phyloP scores from a whole-genome alignment of 2,113 vertebrate genomes.

The Lophius piscatorius region DNA sequence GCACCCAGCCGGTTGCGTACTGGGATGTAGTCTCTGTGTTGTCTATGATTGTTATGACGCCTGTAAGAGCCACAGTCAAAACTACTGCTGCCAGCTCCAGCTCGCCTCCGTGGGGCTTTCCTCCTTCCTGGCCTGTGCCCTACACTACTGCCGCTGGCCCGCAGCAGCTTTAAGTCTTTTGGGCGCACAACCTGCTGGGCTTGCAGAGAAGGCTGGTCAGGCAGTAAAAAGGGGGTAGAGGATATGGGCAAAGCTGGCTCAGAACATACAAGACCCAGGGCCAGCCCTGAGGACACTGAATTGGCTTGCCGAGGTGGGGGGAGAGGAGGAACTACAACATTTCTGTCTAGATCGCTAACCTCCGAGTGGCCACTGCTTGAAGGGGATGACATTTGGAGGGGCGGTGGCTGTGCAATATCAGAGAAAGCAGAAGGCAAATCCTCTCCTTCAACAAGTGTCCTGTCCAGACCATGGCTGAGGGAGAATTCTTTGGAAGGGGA shows the following conservation, averaged over 20 bases:
- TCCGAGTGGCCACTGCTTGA: conserved; percentile 81
- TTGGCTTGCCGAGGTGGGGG: conserved; percentile 82
- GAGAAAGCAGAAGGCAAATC: conserved; percentile 65
- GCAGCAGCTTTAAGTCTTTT: conserved; percentile 87
- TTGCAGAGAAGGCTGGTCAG: conserved; percentile 76
- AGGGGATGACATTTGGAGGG: conserved; percentile 78
- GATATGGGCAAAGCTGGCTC: conserved; percentile 79
- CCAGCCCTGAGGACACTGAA: conserved; percentile 79
- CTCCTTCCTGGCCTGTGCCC: conserved; percentile 79
- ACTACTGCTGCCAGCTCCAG: conserved; percentile 80
- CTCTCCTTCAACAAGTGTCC: conserved; percentile 82
- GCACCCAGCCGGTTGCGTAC: conserved; percentile 83
- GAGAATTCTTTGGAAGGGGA: conserved; percentile 81
- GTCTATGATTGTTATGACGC: conserved; percentile 78
- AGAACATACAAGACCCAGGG: conserved; percentile 78
- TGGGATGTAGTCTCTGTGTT: conserved; percentile 83
- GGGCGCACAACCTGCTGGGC: conserved; percentile 87
- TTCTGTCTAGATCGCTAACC: conserved; percentile 70
- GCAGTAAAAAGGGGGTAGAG: conserved; percentile 76
- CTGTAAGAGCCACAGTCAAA: conserved; percentile 83
- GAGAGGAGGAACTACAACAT: conserved; percentile 69
- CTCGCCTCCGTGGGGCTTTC: conserved; percentile 80
- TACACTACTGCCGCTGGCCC: conserved; percentile 68
- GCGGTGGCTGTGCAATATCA: conserved; percentile 65
- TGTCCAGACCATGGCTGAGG: conserved; percentile 79